Conservation (phyloP, 1,140 invertebrate genomes). For the Agrypnia vestita region DNA sequence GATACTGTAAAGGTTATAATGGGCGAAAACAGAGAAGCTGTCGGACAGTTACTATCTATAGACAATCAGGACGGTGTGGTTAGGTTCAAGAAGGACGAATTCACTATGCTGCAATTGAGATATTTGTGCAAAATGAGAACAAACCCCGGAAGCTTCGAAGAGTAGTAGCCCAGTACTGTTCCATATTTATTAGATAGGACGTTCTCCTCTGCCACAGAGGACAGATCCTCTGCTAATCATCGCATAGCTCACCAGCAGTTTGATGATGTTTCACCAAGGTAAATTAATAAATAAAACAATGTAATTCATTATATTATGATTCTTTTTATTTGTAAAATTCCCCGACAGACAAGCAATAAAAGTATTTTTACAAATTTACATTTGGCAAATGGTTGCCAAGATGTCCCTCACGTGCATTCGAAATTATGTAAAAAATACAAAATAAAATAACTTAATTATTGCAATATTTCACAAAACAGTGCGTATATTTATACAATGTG, state of each 20-base stretch:
- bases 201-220: no score
- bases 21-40: conserved; percentile 92
- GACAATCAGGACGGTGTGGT: conserved; percentile 77
- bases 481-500: conserved; percentile 51
- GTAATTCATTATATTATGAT: conserved; percentile 36
- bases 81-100: conserved; percentile 70
- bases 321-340: conserved; percentile 46
- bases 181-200: no score
- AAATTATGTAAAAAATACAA: conserved; percentile 30
- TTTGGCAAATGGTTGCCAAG: not conserved
- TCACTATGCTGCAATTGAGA: conserved; percentile 71
- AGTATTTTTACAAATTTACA: conserved; percentile 39
- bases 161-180: not conserved
- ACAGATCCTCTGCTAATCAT: no score
- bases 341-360: conserved; percentile 12
- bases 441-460: conserved; percentile 46
- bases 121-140: conserved; percentile 70
- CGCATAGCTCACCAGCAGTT: not conserved
- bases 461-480: conserved; percentile 31
- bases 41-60: conserved; percentile 89
- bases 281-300: conserved; percentile 45
- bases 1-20: conserved; percentile 95
- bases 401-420: not conserved
- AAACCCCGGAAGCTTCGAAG: conserved; percentile 25
- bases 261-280: not conserved